Evolutionary conservation across 2,888 invertebrate species (phyloP).

Genomic region (Sabatieria punctata): DNA sequence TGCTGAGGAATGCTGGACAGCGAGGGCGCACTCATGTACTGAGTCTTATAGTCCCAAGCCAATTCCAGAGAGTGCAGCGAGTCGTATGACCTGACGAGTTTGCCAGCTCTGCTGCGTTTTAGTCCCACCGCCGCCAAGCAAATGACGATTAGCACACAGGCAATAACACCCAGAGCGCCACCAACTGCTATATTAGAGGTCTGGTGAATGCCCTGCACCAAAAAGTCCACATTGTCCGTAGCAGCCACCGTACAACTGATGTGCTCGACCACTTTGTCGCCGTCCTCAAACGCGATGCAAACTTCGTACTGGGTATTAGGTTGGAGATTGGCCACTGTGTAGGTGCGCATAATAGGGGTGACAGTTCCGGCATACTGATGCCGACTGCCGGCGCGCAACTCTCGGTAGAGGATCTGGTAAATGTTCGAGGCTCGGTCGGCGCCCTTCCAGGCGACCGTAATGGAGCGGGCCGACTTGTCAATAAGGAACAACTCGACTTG

Average conservation of each 20-base stretch:
- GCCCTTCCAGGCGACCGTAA: not conserved
- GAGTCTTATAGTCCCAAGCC: too few relatives aligned
- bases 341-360: slow-evolving; percentile 24
- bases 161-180: slow-evolving; percentile 20
- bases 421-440: slow-evolving; percentile 12
- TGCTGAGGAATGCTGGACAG: not conserved
- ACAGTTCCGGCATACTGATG: slow-evolving; percentile 16
- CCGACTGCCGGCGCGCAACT: not conserved
- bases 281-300: slow-evolving; percentile 34
- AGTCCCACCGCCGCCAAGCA: slow-evolving; percentile 16
- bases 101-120: not conserved
- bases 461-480: not conserved
- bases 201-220: slow-evolving; percentile 22
- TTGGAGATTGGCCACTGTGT: slow-evolving; percentile 33
- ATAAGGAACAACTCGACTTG: not conserved
- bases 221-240: slow-evolving; percentile 20
- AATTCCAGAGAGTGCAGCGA: not conserved
- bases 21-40: too few relatives aligned
- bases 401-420: slow-evolving; percentile 29
- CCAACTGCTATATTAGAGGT: slow-evolving; percentile 26
- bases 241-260: slow-evolving; percentile 27
- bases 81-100: not conserved
- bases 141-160: slow-evolving; percentile 17
- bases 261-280: slow-evolving; percentile 26
- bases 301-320: slow-evolving; percentile 35